Evolutionary conservation across 2,797 vertebrate genomes (phyloP), one percentile per base, ranked within the genome.

Genomic region (Sebastes melanostomus): DNA sequence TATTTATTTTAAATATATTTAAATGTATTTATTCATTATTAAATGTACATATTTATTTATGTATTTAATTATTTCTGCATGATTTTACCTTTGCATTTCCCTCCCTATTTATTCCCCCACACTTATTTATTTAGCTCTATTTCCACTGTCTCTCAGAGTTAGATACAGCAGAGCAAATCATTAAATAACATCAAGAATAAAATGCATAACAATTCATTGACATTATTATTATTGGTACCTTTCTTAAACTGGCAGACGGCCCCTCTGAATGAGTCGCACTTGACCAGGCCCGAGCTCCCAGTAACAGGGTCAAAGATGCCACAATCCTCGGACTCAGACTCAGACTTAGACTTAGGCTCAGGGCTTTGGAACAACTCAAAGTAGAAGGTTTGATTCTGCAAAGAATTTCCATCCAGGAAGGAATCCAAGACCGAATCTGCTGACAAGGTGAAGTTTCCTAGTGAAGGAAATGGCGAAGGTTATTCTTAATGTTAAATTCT

Each of bases 171-270:
- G 9, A 27, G 25, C 12, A 59, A 70, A 24, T 54, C 2, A 55
- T 27, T 4, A 65, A n/a, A 29, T 54, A 7, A 11, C 18, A 52
- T 72, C 8, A 50, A 60, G 11, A 69, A 24, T 30, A 66, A 63
- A 67, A 24, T 16, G 5, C 20, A 42, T 24, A 13, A 12, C 42
- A 25, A 62, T 12, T 0, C 1, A 27, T 5, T 42, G 8, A 22
- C 22, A 77, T 59, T 29, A 14, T 30, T 56, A 65, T 65, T 9
- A 67, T n/a, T 62, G 32, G 72, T 87, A 96, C 95, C 95, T 94
- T 95, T 95, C 22, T 83, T 82, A 85, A 92, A 93, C 75, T 95
- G 93, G 82, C 96, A 96, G 42, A 96, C 92, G 8, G 92, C 90
- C 63, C 77, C 92, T 82, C 77, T 94, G 7, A 46, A 46, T 27